These are phyloP conservation scores for Hydropotes inermis DNA, from an alignment of 2,113 vertebrate genomes.

Conservation along the genomic window DNA sequence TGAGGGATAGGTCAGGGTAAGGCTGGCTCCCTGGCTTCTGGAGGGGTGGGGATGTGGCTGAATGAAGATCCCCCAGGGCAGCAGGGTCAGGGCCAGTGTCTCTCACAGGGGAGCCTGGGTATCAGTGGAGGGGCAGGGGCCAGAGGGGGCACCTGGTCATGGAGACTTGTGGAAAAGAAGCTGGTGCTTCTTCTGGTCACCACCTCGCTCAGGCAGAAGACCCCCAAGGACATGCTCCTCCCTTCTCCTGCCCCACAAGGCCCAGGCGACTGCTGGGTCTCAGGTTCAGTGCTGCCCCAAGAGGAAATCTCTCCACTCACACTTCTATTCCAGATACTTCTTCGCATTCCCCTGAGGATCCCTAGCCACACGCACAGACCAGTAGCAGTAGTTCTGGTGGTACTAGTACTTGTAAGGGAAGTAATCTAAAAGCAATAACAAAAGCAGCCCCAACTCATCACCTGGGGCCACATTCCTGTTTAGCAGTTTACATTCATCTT, in stretches of 20 bases:
- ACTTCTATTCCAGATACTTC: not conserved
- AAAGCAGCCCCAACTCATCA: not conserved
- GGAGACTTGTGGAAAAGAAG: not conserved
- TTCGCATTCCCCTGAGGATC: too few species aligned
- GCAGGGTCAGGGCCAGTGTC: not conserved
- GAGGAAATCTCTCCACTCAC: not conserved
- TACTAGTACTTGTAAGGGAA: fast-evolving
- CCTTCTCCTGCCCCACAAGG: not conserved
- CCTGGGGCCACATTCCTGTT: fast-evolving
- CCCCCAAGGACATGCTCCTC: not conserved
- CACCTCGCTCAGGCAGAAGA: fast-evolving
- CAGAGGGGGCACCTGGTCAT: fast-evolving
- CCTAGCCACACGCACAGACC: fast-evolving
- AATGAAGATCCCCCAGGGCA: too few species aligned
- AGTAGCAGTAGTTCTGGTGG: fast-evolving
- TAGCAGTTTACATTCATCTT: fast-evolving
- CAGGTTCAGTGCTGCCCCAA: not conserved
- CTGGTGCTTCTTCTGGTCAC: not conserved
- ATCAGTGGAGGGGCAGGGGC: not conserved
- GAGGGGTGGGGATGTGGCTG: not conserved
- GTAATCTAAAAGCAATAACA: not conserved
- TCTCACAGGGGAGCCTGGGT: not conserved
- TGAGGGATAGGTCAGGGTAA: not conserved
- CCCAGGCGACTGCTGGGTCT: not conserved
- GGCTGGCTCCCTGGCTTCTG: not conserved